These are phyloP conservation scores for Norana najaformis DNA, from an alignment of 2,888 invertebrate genomes.

Conservation along the genomic window DNA sequence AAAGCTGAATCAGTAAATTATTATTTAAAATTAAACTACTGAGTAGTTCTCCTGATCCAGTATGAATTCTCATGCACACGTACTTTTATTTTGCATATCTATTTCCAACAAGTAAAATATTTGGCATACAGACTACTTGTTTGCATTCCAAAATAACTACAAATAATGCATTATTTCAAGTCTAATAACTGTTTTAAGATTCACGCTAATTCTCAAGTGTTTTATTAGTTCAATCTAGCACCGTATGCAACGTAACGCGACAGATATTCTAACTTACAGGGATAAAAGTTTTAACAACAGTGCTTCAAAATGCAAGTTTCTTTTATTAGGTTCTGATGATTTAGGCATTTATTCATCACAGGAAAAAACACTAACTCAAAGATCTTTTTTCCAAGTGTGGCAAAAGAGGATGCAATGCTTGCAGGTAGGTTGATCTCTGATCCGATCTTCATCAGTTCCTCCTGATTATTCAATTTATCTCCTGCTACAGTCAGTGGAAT, in stretches of 20 bases:
- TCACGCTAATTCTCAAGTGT: not conserved
- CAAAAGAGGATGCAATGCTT: constrained; percentile 27
- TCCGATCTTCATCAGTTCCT: constrained; percentile 49
- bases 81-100: not conserved
- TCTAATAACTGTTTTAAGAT: not conserved
- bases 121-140: no score
- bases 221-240: not conserved
- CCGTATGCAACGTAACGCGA: not conserved
- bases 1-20: no score
- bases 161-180: not conserved
- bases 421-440: constrained; percentile 44
- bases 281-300: not conserved
- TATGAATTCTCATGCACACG: not conserved
- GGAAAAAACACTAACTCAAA: constrained; percentile 41
- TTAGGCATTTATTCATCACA: not conserved
- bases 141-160: not conserved
- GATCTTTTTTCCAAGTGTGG: constrained; percentile 39
- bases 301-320: not conserved
- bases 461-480: constrained; percentile 52
- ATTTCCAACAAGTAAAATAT: no score
- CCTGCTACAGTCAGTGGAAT: constrained; percentile 51
- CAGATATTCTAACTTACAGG: not conserved
- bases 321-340: not conserved
- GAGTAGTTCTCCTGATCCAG: no score
- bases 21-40: no score